phyloP scores from a whole-genome alignment of 2,888 invertebrate genomes.

The Leistus spinibarbis region DNA sequence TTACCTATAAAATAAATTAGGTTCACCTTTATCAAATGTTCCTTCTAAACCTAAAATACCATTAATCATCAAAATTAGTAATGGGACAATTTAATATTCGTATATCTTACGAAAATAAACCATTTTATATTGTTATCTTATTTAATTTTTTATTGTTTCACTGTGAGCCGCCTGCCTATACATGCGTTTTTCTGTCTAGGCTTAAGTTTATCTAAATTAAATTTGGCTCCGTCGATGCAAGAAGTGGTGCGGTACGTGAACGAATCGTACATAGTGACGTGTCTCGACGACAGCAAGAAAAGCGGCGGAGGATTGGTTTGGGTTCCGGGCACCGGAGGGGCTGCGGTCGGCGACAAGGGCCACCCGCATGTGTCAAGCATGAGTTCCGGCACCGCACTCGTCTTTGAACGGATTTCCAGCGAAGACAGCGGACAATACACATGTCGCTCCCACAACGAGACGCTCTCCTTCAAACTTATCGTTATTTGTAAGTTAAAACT shows the following conservation, averaged over 20 bases:
- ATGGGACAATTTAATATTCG: neutral
- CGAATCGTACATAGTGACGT: conserved; percentile 57
- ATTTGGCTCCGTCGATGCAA: conserved; percentile 21
- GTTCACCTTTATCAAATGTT: no score
- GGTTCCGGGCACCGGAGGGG: conserved; percentile 52
- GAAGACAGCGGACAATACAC: conserved; percentile 60
- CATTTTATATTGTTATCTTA: neutral
- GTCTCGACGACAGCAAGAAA: conserved; percentile 44
- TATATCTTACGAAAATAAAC: neutral
- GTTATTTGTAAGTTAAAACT: conserved; percentile 27
- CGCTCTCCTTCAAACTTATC: conserved; percentile 14
- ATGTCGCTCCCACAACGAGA: conserved; percentile 53
- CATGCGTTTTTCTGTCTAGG: neutral
- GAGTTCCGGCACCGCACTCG: conserved; percentile 55
- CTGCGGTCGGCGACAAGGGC: conserved; percentile 55
- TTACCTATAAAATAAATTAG: no score
- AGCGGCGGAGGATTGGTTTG: neutral
- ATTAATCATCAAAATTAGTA: neutral
- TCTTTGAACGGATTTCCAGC: conserved; percentile 58
- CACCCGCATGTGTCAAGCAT: conserved; percentile 51
- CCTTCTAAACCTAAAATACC: no score
- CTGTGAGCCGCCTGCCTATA: neutral
- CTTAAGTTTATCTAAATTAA: conserved; percentile 8
- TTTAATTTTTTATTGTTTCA: neutral
- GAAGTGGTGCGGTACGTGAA: conserved; percentile 57